Conservation (phyloP, 2,113 vertebrate genomes). For the Sus scrofa region T2T-Sscrofa CM000818.6:101536001-101536500, state of each 20-base stretch:
- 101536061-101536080: not conserved
- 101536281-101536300: constrained; percentile 36
- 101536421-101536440: not conserved
- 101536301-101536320: not conserved
- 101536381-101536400: not conserved
- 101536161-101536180: not conserved
- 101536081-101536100: not conserved
- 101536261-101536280: not conserved
- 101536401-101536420: not conserved
- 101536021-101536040: constrained; percentile 39
- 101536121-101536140: not conserved
- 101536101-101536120: not conserved
- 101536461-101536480: not conserved
- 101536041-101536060: not conserved
- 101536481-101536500: not conserved
- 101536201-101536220: constrained; percentile 51
- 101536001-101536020: constrained; percentile 12
- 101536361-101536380: not conserved
- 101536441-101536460: not conserved
- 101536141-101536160: not conserved
- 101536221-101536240: constrained; percentile 21
- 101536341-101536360: not conserved
- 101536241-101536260: constrained; percentile 13
- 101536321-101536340: constrained; percentile 26
- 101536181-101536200: constrained; percentile 42